Conservation (phyloP, 2,113 vertebrate species). For the Callocephalon fimbriatum region DNA sequence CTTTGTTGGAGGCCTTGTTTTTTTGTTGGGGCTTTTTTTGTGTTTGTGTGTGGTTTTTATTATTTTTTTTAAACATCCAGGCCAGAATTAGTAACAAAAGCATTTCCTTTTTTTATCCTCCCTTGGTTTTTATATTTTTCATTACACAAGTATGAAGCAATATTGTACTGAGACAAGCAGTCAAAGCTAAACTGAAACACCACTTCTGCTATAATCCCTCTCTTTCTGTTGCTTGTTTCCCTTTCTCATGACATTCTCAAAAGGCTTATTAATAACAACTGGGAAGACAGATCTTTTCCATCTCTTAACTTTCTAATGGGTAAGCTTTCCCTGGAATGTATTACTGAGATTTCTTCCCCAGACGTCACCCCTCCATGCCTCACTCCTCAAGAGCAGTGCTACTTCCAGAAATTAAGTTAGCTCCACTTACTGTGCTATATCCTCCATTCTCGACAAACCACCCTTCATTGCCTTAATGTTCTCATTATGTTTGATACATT, state of each 20-base stretch:
- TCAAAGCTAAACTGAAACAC: neutral
- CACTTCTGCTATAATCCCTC: neutral
- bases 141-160: neutral
- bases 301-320: neutral
- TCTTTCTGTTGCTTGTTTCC: slow-evolving; percentile 1
- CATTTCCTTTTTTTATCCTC: neutral
- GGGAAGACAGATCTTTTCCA: neutral
- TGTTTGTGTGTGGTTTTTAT: too few relatives aligned
- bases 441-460: slow-evolving; percentile 22
- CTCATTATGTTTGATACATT: slow-evolving; percentile 61
- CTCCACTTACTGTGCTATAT: neutral
- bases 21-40: neutral
- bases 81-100: neutral
- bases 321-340: neutral
- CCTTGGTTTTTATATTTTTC: neutral
- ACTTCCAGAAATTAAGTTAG: slow-evolving; percentile 61
- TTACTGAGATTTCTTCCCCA: neutral
- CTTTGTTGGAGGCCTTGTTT: too few relatives aligned
- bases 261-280: slow-evolving; percentile 15
- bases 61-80: neutral
- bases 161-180: neutral
- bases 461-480: slow-evolving; percentile 46
- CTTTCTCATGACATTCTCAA: neutral
- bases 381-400: neutral
- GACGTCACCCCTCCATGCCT: neutral